Evolutionary conservation across 2,888 invertebrate species (phyloP).

Genomic region (Zygothrica quintamaculata): DNA sequence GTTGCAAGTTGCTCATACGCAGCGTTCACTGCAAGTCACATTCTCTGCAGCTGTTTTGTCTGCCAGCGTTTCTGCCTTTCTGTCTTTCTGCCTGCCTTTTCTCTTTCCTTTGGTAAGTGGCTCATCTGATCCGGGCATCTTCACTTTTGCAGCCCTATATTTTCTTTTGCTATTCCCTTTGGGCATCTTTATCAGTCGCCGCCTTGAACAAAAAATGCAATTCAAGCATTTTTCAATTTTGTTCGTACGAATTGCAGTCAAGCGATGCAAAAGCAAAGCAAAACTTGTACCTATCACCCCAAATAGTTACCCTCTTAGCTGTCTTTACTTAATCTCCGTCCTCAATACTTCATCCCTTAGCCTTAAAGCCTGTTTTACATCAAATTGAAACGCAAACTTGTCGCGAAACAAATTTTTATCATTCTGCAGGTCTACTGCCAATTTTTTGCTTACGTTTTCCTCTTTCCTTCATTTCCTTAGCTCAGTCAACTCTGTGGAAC

Average conservation of each 20-base stretch:
- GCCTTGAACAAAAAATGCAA: conserved; percentile 61
- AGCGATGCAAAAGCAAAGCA: conserved; percentile 25
- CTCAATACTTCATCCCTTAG: neutral
- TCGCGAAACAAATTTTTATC: conserved; percentile 69
- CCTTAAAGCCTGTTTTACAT: conserved; percentile 49
- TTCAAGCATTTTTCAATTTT: conserved; percentile 79
- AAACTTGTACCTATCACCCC: conserved; percentile 18
- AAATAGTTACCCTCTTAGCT: neutral
- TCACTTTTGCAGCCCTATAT: no score
- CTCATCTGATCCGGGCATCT: no score
- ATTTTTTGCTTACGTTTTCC: conserved; percentile 49
- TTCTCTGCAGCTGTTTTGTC: no score
- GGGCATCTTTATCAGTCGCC: conserved; percentile 37
- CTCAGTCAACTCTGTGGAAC: conserved; percentile 34
- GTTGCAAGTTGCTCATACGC: conserved; percentile 66
- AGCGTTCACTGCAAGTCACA: conserved; percentile 34
- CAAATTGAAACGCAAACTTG: conserved; percentile 72
- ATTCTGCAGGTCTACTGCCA: conserved; percentile 71
- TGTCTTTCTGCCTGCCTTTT: conserved; percentile 27
- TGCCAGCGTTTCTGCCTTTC: conserved; percentile 26
- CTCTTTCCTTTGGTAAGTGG: conserved; percentile 23
- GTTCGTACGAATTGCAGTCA: conserved; percentile 36
- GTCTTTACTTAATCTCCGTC: neutral
- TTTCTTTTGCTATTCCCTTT: conserved; percentile 10
- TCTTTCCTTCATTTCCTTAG: conserved; percentile 5